Evolutionary conservation across 37 sponge, comb jelly and placozoan species (phyloP).

Genomic region (Dysidea cf. avara): DNA sequence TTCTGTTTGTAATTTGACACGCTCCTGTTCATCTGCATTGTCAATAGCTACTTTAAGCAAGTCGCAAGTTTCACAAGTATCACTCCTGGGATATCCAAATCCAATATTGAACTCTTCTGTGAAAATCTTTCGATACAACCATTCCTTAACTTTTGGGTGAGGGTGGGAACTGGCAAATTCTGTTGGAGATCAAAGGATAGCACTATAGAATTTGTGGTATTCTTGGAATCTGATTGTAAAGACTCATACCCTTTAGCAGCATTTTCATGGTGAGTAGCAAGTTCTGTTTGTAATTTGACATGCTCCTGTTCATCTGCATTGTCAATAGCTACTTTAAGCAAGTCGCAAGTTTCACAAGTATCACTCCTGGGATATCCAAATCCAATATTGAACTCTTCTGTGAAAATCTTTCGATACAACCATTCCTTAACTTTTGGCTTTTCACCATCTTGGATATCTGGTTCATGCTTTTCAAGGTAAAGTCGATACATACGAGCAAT

Average conservation of each 20-base stretch:
- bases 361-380: constrained; percentile 55
- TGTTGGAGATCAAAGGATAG: constrained; percentile 53
- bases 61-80: too few relatives aligned
- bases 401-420: constrained; percentile 49
- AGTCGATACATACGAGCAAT: constrained; percentile 44
- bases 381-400: constrained; percentile 48
- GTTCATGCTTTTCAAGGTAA: constrained; percentile 29
- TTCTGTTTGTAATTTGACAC: constrained; percentile 6
- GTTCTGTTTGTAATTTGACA: constrained; percentile 7
- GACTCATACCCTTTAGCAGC: constrained; percentile 34
- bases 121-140: too few relatives aligned
- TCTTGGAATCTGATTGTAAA: constrained; percentile 32
- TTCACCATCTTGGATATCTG: constrained; percentile 5
- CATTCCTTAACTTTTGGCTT: constrained; percentile 42
- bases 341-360: constrained; percentile 49
- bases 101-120: too few relatives aligned
- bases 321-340: constrained; percentile 23
- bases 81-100: too few relatives aligned
- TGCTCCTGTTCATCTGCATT: constrained; percentile 5
- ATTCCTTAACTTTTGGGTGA: constrained; percentile 20
- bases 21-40: constrained; percentile 12
- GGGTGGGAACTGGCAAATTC: constrained; percentile 42
- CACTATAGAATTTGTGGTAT: background rate
- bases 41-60: too few relatives aligned
- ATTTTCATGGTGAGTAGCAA: constrained; percentile 32